Conservation (phyloP, 2,113 vertebrate genomes). For the Lasiurus cinereus region DNA sequence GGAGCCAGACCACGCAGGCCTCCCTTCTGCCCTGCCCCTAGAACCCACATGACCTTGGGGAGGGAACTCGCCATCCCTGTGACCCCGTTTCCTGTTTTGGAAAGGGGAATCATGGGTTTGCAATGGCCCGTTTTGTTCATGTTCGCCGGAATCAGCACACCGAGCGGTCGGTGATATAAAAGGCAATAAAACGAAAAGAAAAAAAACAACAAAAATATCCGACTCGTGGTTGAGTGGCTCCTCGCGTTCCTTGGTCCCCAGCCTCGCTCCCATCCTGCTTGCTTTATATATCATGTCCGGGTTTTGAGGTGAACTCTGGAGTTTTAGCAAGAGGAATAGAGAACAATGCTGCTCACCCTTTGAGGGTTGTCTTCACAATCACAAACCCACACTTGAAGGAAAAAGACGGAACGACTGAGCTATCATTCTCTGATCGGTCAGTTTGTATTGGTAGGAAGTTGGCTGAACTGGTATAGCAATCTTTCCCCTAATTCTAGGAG, state of each 20-base stretch:
- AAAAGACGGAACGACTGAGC: neutral
- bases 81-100: neutral
- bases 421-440: neutral
- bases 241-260: rapidly evolving
- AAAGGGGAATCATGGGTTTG: neutral
- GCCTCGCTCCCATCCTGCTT: no score
- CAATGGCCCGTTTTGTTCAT: no score
- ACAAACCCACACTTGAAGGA: neutral
- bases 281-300: neutral
- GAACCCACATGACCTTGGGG: neutral
- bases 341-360: neutral
- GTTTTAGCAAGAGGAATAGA: neutral
- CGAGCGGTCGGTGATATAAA: neutral
- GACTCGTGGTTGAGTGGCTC: rapidly evolving
- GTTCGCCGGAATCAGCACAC: neutral
- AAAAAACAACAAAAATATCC: neutral
- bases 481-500: neutral
- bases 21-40: neutral
- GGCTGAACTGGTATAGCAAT: neutral
- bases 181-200: neutral
- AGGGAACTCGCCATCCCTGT: neutral
- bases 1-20: neutral
- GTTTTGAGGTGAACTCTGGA: neutral
- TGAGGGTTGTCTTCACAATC: neutral
- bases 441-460: neutral